phyloP scores from a whole-genome alignment of 1,140 invertebrate species.

The Sitobion miscanthi region DNA sequence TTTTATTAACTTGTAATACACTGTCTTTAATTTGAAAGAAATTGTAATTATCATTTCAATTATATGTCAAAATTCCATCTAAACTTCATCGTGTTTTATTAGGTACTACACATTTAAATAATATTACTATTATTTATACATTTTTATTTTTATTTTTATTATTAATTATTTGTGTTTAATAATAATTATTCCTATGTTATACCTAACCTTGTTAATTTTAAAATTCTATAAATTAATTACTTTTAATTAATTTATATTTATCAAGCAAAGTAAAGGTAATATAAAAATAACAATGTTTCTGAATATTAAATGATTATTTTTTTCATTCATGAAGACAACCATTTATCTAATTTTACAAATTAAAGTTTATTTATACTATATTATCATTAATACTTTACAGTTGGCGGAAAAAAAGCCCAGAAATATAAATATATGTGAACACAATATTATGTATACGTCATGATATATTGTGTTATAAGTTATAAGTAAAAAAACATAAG shows the following conservation, averaged over 20 bases:
- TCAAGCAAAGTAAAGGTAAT: background rate
- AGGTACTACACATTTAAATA: background rate
- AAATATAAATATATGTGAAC: too few species aligned
- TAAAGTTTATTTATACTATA: background rate
- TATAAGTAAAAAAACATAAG: too few species aligned
- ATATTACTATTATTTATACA: background rate
- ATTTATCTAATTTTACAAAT: background rate
- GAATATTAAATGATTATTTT: background rate
- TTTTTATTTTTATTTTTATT: too few species aligned
- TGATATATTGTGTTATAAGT: too few species aligned
- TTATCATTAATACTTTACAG: too few species aligned
- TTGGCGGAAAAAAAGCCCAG: too few species aligned
- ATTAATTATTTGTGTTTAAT: background rate
- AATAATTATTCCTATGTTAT: background rate
- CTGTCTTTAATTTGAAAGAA: background rate
- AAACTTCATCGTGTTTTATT: background rate
- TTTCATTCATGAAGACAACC: background rate
- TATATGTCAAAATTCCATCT: background rate
- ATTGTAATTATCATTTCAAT: background rate
- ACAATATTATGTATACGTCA: too few species aligned
- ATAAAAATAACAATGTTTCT: background rate
- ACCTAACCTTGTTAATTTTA: background rate
- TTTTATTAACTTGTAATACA: background rate
- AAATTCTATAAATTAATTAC: too few species aligned
- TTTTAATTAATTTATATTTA: background rate